phyloP scores from a whole-genome alignment of 2,888 invertebrate species.

The Oligia fasciuncula region DNA sequence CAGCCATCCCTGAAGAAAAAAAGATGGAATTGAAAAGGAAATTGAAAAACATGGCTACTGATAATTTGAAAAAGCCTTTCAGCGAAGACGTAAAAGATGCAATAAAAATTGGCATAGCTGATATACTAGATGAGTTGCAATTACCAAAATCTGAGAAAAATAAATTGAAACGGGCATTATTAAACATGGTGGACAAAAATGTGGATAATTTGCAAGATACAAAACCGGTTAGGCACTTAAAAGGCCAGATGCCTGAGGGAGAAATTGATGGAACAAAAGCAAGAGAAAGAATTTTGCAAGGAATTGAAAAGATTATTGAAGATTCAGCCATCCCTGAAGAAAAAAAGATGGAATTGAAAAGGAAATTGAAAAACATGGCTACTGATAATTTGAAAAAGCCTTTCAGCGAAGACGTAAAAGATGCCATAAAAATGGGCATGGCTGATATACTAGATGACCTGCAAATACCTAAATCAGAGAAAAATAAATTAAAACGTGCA shows the following conservation, averaged over 20 bases:
- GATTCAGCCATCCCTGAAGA: slow-evolving; percentile 4
- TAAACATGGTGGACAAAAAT: too few species aligned
- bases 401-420: not conserved
- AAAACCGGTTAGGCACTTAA: too few species aligned
- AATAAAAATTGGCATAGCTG: slow-evolving; percentile 25
- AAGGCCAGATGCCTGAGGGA: too few species aligned
- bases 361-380: not conserved
- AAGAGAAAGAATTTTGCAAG: not conserved
- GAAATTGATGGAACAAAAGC: not conserved
- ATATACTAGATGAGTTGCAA: slow-evolving; percentile 40
- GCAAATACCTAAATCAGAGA: slow-evolving; percentile 35
- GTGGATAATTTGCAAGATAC: not conserved
- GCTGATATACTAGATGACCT: slow-evolving; percentile 43
- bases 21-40: not conserved
- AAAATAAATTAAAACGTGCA: slow-evolving; percentile 39
- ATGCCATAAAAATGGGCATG: slow-evolving; percentile 12
- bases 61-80: not conserved
- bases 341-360: not conserved
- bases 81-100: not conserved
- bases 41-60: not conserved
- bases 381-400: not conserved
- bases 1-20: not conserved
- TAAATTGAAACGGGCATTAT: slow-evolving; percentile 30
- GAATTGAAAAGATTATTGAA: not conserved
- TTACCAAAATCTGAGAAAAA: slow-evolving; percentile 41